These are phyloP conservation scores for Microplitis mediator DNA, from an alignment of 1,140 invertebrate species.

Conservation along the genomic window DNA sequence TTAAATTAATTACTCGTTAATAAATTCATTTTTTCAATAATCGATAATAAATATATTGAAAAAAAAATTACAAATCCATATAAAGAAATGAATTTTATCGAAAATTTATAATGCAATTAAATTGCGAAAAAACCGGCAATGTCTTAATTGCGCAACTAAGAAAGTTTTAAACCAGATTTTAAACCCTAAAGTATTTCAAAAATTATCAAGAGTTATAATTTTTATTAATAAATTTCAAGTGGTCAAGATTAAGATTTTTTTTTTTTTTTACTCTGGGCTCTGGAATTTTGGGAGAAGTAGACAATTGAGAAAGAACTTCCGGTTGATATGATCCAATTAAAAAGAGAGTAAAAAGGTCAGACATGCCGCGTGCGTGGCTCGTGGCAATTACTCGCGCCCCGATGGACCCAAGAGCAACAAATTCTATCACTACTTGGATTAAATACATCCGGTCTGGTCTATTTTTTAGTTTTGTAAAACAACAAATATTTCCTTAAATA, in stretches of 20 bases:
- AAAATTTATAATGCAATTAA: too few species aligned
- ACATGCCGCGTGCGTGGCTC: slow-evolving; percentile 18
- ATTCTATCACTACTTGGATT: slow-evolving; percentile 10
- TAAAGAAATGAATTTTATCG: too few species aligned
- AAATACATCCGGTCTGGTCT: slow-evolving; percentile 21
- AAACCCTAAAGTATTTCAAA: too few species aligned
- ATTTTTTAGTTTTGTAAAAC: background rate
- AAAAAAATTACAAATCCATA: too few species aligned
- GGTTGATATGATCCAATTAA: slow-evolving; percentile 24
- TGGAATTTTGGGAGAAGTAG: background rate
- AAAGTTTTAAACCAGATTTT: too few species aligned
- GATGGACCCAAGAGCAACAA: background rate
- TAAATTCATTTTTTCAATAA: too few species aligned
- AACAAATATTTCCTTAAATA: background rate
- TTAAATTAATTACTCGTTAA: too few species aligned
- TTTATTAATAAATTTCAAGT: too few species aligned
- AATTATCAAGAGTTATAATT: too few species aligned
- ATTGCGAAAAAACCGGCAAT: too few species aligned
- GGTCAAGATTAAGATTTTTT: background rate
- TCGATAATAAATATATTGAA: too few species aligned
- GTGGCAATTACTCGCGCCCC: slow-evolving; percentile 13
- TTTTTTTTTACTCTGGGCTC: background rate
- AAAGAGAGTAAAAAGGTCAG: slow-evolving; percentile 5
- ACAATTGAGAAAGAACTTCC: slow-evolving; percentile 19
- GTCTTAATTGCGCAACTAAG: too few species aligned